Evolutionary conservation across 2,888 invertebrate species (phyloP).

Genomic region (Anthrax anthrax): DNA sequence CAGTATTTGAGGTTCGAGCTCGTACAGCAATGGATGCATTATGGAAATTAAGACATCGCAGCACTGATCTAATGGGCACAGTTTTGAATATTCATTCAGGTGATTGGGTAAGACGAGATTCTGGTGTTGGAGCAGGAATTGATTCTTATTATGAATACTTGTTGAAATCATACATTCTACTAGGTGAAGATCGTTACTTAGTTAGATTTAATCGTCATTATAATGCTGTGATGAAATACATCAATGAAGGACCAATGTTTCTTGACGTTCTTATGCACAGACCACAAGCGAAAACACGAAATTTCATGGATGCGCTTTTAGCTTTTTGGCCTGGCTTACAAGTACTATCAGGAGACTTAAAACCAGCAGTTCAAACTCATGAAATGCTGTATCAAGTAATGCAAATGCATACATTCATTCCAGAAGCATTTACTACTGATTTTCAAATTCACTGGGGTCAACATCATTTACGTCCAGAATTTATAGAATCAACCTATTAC

Average conservation of each 20-base stretch:
- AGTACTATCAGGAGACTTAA: slow-evolving; percentile 76
- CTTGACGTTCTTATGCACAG: slow-evolving; percentile 93
- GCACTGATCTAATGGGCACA: slow-evolving; percentile 88
- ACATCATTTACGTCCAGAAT: slow-evolving; percentile 92
- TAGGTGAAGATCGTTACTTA: slow-evolving; percentile 87
- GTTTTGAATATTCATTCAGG: slow-evolving; percentile 96
- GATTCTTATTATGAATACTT: slow-evolving; percentile 99
- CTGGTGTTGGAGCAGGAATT: slow-evolving; percentile 97
- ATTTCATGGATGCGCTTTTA: slow-evolving; percentile 93
- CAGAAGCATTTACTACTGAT: slow-evolving; percentile 96
- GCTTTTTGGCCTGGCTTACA: slow-evolving; percentile 99
- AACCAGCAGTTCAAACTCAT: slow-evolving; percentile 96
- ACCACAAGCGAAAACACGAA: slow-evolving; percentile 83
- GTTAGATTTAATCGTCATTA: slow-evolving; percentile 92
- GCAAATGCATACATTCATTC: slow-evolving; percentile 93
- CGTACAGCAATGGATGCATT: slow-evolving; percentile 92
- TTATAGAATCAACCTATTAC: slow-evolving; percentile 96
- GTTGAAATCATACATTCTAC: slow-evolving; percentile 88
- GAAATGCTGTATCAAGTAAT: slow-evolving; percentile 98
- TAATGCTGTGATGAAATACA: slow-evolving; percentile 92
- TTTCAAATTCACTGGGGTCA: slow-evolving; percentile 98
- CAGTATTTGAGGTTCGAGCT: slow-evolving; percentile 86
- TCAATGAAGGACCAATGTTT: slow-evolving; percentile 81
- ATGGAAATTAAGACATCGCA: slow-evolving; percentile 85
- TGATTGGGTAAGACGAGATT: slow-evolving; percentile 93